Base-by-base conservation (phyloP, 2,888 invertebrate species). In the Catocala fraxini region DNA sequence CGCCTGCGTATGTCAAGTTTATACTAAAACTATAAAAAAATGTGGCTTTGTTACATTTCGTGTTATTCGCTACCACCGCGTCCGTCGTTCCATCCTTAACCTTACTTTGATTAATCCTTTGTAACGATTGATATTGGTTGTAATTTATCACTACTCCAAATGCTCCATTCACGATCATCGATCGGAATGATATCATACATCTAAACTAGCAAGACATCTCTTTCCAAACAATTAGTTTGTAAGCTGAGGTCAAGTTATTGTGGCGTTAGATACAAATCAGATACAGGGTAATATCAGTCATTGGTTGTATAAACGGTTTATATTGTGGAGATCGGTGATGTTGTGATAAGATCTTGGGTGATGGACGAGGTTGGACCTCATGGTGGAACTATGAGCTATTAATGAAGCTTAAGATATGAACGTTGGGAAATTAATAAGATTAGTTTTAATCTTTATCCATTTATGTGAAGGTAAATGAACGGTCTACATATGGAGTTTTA, bases 241-340 rank as follows among this genome's bases (percentile, higher is more conserved):
- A 52, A 53, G 54, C 53, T 63, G 69, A 68, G 89, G 69, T 87
- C 87, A 76, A 56, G 41, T 56, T 75, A 77, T 54, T 77, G 71
- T 87, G 87, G 91, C 72, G 68, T 66, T 68, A 77, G 89, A 91
- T 90, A 89, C 81, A 80, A 86, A 91, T 90, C 89, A 83, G 84
- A 91, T 89, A 85, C 84, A 83, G 85, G 82, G 88, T 89, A 85
- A 87, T 89, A 91, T 92, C 89, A 88, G 82, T 87, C 88, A 89
- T 87, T 85, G 83, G 84, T 77, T 85, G 88, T 88, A 90, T 88
- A 90, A 92, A 91, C 89, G 89, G 84, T 91, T 93, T 91, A 92
- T 92, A 91, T 89, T 91, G 88, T 91, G 84, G 83, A 89, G 91
- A 91, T 91, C 87, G 81, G 86, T 86, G 88, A 84, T 86, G 80